A percentile compares a stretch with the other conserved stretches of the same genome.
Conservation (phyloP, 2,113 vertebrate genomes). For the Eurystomus gularis region DNA sequence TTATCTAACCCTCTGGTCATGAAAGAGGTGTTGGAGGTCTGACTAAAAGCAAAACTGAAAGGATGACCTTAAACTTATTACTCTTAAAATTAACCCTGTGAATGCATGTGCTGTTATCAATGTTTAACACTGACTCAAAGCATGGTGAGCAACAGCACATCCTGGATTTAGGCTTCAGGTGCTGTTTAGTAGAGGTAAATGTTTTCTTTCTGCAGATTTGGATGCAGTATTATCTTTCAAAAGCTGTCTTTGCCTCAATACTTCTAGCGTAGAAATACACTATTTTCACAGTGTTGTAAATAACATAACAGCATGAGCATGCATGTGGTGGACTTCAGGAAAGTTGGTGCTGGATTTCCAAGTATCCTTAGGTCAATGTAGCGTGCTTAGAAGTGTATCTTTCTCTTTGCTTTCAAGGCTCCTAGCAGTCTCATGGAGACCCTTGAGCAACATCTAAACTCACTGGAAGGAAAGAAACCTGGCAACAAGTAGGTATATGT, state of each 20-base stretch:
- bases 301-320: not conserved
- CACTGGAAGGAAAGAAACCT: constrained; percentile 96
- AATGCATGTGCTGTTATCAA: not conserved
- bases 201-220: not conserved
- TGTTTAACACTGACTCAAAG: not conserved
- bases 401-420: constrained; percentile 81
- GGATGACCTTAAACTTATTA: not conserved
- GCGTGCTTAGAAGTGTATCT: not conserved
- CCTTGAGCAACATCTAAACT: constrained; percentile 96
- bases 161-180: not conserved
- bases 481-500: constrained; percentile 80
- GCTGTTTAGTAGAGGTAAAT: not conserved
- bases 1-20: not conserved
- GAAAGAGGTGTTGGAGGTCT: not conserved
- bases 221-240: not conserved
- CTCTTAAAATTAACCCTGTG: not conserved
- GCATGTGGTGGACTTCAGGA: not conserved
- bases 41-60: not conserved
- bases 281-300: not conserved
- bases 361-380: not conserved
- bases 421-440: constrained; percentile 98
- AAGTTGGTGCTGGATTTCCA: not conserved
- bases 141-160: not conserved
- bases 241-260: not conserved
- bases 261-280: not conserved